These are phyloP conservation scores for Aplodontia rufa DNA, from an alignment of 2,113 vertebrate species.

Conservation along the genomic window DNA sequence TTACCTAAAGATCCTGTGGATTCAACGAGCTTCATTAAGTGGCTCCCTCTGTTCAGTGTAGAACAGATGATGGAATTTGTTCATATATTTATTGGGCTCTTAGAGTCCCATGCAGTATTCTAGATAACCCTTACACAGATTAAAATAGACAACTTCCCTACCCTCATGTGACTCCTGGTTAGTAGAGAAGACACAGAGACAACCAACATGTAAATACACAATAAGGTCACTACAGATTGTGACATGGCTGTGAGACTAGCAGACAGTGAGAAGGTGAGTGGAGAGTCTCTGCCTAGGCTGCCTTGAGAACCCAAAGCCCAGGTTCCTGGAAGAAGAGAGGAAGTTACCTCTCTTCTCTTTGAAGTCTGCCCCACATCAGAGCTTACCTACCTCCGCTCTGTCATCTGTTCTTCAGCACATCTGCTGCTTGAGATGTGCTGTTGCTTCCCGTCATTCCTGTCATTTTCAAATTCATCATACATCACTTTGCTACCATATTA, in stretches of 20 bases:
- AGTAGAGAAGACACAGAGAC: background rate
- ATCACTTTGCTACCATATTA: background rate
- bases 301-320: background rate
- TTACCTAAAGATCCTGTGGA: background rate
- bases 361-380: background rate
- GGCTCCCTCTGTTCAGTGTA: background rate
- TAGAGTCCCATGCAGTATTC: background rate
- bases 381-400: background rate
- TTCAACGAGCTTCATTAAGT: background rate
- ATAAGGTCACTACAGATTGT: background rate
- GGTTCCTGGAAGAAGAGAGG: background rate
- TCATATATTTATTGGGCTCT: background rate
- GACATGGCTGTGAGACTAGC: background rate
- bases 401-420: background rate
- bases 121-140: background rate
- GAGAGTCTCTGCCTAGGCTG: background rate
- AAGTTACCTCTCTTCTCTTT: background rate
- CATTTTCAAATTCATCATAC: constrained; percentile 21
- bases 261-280: background rate
- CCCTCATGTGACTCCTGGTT: background rate
- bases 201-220: background rate
- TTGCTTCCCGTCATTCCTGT: constrained; percentile 23
- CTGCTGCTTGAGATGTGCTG: background rate
- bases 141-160: background rate
- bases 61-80: background rate